Evolutionary conservation across 2,888 invertebrate genomes (phyloP).

Genomic region (Psylliodes chrysocephalus): DNA sequence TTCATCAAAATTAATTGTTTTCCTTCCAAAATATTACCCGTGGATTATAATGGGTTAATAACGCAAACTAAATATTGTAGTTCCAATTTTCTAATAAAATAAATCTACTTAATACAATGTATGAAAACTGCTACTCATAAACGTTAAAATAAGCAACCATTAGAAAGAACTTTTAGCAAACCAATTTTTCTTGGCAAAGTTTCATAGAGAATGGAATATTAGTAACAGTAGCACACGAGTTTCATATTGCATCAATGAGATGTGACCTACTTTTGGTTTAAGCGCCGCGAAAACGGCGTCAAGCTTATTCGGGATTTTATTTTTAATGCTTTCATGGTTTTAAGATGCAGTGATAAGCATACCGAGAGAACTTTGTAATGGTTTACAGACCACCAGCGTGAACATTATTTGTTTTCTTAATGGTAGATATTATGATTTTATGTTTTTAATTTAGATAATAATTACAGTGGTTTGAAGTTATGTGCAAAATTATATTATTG

Average conservation of each 20-base stretch:
- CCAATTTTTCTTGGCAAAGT: slow-evolving; percentile 2
- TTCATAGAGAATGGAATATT: too few species aligned
- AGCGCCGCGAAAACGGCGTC: background rate
- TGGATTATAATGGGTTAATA: too few species aligned
- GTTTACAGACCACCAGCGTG: background rate
- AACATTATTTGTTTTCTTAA: background rate
- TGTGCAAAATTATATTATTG: too few species aligned
- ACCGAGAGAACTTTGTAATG: background rate
- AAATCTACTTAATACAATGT: too few species aligned
- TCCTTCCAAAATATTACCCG: too few species aligned
- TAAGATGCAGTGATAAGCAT: slow-evolving; percentile 10
- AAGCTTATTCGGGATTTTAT: slow-evolving; percentile 7
- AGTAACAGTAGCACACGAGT: background rate
- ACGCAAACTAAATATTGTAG: too few species aligned
- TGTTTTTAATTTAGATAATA: background rate
- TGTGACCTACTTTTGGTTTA: slow-evolving; percentile 1
- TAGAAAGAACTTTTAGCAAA: too few species aligned
- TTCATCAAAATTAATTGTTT: too few species aligned
- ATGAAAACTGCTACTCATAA: too few species aligned
- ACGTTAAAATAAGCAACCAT: too few species aligned
- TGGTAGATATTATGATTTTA: background rate
- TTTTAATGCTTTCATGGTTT: slow-evolving; percentile 5
- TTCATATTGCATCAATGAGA: slow-evolving; percentile 2
- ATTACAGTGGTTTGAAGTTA: too few species aligned
- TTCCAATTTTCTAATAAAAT: too few species aligned